Conservation (phyloP, 2,797 vertebrate genomes). For the Ispidina lecontei region DNA sequence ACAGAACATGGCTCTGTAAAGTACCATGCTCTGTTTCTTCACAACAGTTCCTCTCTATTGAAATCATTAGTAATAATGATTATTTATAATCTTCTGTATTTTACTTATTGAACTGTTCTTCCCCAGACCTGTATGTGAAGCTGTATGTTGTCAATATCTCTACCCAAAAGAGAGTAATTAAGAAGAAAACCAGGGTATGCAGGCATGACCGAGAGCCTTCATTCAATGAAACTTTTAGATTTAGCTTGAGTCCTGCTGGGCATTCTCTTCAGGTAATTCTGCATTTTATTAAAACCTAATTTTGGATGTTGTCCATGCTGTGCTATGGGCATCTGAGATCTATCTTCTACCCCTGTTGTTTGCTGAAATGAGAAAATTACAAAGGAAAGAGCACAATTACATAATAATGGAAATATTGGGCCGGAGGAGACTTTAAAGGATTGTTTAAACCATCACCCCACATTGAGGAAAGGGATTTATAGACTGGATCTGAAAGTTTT, state of each 20-base stretch:
- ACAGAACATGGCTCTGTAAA: neutral
- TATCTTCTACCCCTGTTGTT: neutral
- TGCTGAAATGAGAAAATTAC: neutral
- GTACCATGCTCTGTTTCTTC: neutral
- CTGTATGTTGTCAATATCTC: conserved; percentile 95
- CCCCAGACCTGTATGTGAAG: conserved; percentile 94
- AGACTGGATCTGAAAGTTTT: neutral
- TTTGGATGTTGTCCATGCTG: neutral
- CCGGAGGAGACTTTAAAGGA: neutral
- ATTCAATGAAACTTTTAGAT: conserved; percentile 97
- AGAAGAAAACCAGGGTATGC: conserved; percentile 98
- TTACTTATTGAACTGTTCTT: conserved; percentile 48
- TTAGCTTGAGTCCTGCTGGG: conserved; percentile 93
- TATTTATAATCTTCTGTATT: neutral
- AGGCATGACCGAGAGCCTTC: conserved; percentile 96
- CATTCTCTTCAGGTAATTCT: conserved; percentile 93
- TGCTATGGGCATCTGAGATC: neutral
- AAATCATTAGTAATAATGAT: neutral
- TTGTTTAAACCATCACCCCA: neutral
- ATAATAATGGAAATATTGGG: neutral
- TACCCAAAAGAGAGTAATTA: conserved; percentile 96
- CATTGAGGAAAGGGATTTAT: neutral
- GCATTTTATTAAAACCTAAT: neutral
- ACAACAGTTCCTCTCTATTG: neutral
- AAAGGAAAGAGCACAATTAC: neutral